phyloP scores from a whole-genome alignment of 2,797 vertebrate genomes.

The Betta splendens region DNA sequence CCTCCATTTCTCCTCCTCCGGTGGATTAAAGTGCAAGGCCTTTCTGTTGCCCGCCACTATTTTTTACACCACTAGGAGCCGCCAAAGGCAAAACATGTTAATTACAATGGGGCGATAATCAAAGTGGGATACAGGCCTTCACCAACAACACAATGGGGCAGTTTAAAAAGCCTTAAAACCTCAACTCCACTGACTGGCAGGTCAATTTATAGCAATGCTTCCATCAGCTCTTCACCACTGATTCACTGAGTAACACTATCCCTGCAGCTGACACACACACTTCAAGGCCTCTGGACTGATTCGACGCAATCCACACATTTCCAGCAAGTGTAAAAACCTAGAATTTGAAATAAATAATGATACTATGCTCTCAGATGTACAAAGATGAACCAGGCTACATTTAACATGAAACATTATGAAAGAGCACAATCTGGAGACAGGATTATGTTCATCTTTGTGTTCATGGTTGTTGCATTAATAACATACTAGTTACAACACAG shows the following conservation, averaged over 20 bases:
- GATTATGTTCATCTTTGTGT: background rate
- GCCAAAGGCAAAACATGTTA: background rate
- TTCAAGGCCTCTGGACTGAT: slow-evolving; percentile 17
- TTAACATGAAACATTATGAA: background rate
- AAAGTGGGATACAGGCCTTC: background rate
- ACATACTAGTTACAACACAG: background rate
- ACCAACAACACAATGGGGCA: background rate
- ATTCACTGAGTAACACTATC: slow-evolving; percentile 68
- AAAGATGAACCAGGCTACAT: slow-evolving; percentile 6
- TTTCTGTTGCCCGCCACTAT: too few relatives aligned
- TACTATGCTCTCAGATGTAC: background rate
- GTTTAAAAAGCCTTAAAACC: background rate
- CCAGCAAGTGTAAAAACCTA: slow-evolving; percentile 18
- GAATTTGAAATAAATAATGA: slow-evolving; percentile 26
- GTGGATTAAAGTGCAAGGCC: too few relatives aligned
- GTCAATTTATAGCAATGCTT: slow-evolving; percentile 68
- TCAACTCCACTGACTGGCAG: slow-evolving; percentile 29
- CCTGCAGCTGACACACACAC: slow-evolving; percentile 16
- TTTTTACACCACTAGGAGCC: background rate
- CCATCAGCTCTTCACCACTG: slow-evolving; percentile 51
- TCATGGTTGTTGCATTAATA: background rate
- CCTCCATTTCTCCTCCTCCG: too few relatives aligned
- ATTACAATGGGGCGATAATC: background rate
- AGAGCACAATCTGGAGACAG: too few relatives aligned
- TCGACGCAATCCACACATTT: slow-evolving; percentile 29